Percentiles rank a stretch among this genome's conserved stretches.
Evolutionary conservation across 92 coral and sea anemone genomes (phyloP).

Genomic region (Epizoanthus fatuus): DNA sequence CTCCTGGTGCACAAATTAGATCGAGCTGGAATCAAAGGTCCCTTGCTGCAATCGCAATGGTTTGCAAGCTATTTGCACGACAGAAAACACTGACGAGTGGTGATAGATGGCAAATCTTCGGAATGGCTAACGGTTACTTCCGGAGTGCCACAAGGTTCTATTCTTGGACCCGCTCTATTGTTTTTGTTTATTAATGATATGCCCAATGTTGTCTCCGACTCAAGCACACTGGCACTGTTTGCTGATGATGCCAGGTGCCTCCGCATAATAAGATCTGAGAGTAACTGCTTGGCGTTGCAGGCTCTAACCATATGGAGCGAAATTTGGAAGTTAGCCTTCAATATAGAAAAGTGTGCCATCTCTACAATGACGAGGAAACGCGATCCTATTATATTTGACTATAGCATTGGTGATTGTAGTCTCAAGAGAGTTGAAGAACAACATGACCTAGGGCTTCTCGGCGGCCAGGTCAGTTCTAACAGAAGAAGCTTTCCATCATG

Average conservation of each 20-base stretch:
- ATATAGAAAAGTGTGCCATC: no score
- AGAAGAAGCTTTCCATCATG: no score
- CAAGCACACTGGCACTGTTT: not conserved
- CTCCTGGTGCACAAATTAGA: slow-evolving; percentile 19
- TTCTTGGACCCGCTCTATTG: slow-evolving; percentile 1
- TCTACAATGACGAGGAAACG: no score
- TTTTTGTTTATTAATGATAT: not conserved
- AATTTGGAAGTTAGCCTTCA: no score
- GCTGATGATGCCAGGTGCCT: not conserved
- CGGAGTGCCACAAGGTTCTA: slow-evolving; percentile 10
- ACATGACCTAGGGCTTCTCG: no score
- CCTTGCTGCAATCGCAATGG: slow-evolving; percentile 1
- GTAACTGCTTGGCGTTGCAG: no score
- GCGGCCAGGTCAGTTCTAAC: no score
- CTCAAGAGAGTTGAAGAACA: no score
- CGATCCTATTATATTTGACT: no score
- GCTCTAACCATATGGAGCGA: no score
- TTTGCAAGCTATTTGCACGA: slow-evolving; percentile 16
- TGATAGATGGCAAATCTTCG: not conserved
- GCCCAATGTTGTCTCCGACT: not conserved
- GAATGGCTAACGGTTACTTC: not conserved
- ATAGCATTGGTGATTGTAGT: no score
- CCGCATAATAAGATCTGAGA: no score
- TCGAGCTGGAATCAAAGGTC: slow-evolving; percentile 18
- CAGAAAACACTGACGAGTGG: not conserved